Conservation (phyloP, 2,113 vertebrate genomes). For the Channa argus region DNA sequence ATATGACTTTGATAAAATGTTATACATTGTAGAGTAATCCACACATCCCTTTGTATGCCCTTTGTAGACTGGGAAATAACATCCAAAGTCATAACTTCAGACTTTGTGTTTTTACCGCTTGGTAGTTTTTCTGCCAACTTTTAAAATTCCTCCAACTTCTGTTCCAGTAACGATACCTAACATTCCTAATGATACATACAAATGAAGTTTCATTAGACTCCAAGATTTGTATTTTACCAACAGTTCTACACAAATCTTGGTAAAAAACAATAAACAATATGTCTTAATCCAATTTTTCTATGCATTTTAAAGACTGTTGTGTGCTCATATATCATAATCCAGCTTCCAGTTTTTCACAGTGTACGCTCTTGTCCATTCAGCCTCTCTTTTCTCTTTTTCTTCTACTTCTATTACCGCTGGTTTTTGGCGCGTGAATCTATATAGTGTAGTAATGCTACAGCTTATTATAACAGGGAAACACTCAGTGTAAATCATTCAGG, state of each 20-base stretch:
- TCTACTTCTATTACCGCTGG: slow-evolving; percentile 51
- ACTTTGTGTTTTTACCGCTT: background rate
- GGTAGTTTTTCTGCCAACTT: background rate
- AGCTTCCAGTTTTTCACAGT: background rate
- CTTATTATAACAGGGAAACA: slow-evolving; percentile 59
- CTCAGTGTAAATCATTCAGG: slow-evolving; percentile 72
- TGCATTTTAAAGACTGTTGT: slow-evolving; percentile 19
- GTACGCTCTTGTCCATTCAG: slow-evolving; percentile 5
- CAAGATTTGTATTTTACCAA: background rate
- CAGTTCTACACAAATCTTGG: background rate
- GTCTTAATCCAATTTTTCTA: slow-evolving; percentile 1
- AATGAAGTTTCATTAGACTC: slow-evolving; percentile 18
- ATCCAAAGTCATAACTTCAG: background rate
- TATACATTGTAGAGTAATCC: slow-evolving; percentile 45
- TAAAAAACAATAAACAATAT: background rate
- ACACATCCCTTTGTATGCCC: background rate
- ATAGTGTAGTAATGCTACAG: slow-evolving; percentile 49
- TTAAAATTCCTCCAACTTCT: slow-evolving; percentile 3
- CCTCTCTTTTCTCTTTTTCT: slow-evolving; percentile 13
- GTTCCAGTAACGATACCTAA: background rate
- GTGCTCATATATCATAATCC: slow-evolving; percentile 37
- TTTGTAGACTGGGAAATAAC: slow-evolving; percentile 20
- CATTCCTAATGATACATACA: background rate
- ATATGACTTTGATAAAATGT: slow-evolving; percentile 49
- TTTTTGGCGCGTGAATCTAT: slow-evolving; percentile 56